Evolutionary conservation across 2,113 vertebrate species (phyloP).

Genomic region (Ochotona princeps): DNA sequence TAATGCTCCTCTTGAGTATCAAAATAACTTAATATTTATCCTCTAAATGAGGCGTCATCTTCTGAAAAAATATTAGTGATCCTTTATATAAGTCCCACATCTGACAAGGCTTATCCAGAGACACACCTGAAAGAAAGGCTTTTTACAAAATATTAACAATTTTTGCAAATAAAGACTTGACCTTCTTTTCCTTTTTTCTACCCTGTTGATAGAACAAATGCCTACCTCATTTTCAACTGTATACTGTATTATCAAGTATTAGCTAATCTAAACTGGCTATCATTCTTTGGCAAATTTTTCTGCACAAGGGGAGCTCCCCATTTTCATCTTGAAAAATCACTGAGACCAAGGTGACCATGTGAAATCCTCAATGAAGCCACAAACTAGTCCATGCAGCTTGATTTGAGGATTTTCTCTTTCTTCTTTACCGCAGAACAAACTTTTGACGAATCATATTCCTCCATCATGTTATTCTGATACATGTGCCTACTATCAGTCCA

Average conservation of each 20-base stretch:
- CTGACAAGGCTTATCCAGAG: slow-evolving; percentile 93
- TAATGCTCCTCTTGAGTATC: slow-evolving; percentile 94
- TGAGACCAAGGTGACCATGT: slow-evolving; percentile 87
- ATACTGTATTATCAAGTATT: slow-evolving; percentile 81
- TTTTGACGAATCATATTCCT: slow-evolving; percentile 92
- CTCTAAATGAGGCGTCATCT: slow-evolving; percentile 94
- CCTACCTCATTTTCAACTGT: slow-evolving; percentile 85
- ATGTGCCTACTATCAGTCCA: slow-evolving; percentile 95
- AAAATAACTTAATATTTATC: slow-evolving; percentile 93
- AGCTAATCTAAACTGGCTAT: slow-evolving; percentile 86
- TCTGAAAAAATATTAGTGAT: slow-evolving; percentile 94
- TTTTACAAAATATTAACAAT: slow-evolving; percentile 94
- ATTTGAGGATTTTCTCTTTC: slow-evolving; percentile 94
- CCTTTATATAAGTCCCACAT: slow-evolving; percentile 94
- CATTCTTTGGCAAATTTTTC: slow-evolving; percentile 83
- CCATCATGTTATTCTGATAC: slow-evolving; percentile 93
- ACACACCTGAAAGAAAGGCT: slow-evolving; percentile 97
- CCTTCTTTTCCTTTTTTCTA: slow-evolving; percentile 85
- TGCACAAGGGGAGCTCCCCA: slow-evolving; percentile 88
- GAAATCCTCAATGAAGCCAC: slow-evolving; percentile 95
- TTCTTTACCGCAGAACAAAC: slow-evolving; percentile 92
- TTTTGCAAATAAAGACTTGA: slow-evolving; percentile 88
- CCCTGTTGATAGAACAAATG: slow-evolving; percentile 85
- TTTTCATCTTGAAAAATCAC: slow-evolving; percentile 90
- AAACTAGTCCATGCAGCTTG: slow-evolving; percentile 94